These are phyloP conservation scores for Loris lydekkerianus DNA, from an alignment of 2,797 vertebrate genomes.

Conservation along the genomic window DNA sequence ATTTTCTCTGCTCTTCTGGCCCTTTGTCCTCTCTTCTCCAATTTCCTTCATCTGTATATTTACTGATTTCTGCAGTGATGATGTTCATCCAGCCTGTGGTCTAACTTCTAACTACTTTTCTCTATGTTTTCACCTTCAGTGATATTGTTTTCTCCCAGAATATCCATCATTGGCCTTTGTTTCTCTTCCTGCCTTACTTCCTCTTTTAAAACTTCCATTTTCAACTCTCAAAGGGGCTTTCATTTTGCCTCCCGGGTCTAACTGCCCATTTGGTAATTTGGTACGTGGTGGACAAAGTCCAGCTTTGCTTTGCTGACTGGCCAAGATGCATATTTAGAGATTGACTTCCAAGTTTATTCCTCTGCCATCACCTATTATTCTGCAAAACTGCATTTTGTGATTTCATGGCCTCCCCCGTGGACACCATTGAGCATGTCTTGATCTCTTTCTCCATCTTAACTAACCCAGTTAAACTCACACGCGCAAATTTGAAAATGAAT, in stretches of 20 bases:
- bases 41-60: not conserved
- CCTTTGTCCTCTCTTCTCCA: not conserved
- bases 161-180: not conserved
- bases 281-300: not conserved
- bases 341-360: constrained; percentile 1
- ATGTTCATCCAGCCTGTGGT: not conserved
- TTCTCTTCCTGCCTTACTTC: not conserved
- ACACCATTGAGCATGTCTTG: not conserved
- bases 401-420: not conserved
- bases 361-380: not conserved
- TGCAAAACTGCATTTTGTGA: not conserved
- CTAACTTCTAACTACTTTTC: constrained; percentile 20
- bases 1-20: not conserved
- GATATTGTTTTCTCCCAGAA: constrained; percentile 10
- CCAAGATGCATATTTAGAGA: not conserved
- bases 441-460: constrained; percentile 52
- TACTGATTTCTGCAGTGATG: not conserved
- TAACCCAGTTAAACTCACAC: constrained; percentile 30
- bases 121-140: constrained; percentile 5
- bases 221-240: not conserved
- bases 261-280: not conserved
- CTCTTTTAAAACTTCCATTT: not conserved
- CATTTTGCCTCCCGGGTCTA: not conserved
- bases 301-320: not conserved
- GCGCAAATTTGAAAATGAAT: constrained; percentile 72